These are phyloP conservation scores for Tadarida brasiliensis DNA, from an alignment of 2,797 vertebrate genomes.

Conservation along the genomic window DNA sequence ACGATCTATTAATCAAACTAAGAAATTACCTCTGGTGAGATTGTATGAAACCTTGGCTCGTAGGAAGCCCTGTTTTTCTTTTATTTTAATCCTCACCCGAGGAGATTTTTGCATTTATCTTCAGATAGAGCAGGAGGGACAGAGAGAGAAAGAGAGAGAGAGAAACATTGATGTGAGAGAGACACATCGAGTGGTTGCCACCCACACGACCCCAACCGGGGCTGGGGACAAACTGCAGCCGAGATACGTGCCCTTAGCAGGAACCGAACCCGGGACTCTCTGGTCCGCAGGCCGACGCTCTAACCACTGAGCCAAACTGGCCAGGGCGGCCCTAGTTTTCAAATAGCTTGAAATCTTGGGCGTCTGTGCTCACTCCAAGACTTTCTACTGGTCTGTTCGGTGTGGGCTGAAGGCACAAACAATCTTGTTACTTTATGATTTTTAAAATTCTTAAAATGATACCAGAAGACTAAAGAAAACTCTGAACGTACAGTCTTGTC, in stretches of 20 bases:
- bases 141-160: too few relatives aligned
- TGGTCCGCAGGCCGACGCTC: too few relatives aligned
- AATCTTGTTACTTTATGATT: neutral
- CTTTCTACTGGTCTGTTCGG: conserved; percentile 51
- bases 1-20: conserved; percentile 57
- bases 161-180: too few relatives aligned
- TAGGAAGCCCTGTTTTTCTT: neutral
- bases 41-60: conserved; percentile 33
- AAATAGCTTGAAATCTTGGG: conserved; percentile 55
- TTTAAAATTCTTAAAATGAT: conserved; percentile 18
- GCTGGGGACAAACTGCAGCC: too few relatives aligned
- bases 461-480: neutral
- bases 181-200: too few relatives aligned
- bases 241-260: too few relatives aligned
- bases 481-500: neutral
- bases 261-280: too few relatives aligned
- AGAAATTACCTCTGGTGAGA: conserved; percentile 28
- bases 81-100: too few relatives aligned
- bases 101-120: too few relatives aligned
- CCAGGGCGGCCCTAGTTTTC: conserved; percentile 1
- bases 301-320: too few relatives aligned
- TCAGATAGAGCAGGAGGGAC: too few relatives aligned
- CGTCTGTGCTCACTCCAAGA: conserved; percentile 63
- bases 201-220: too few relatives aligned
- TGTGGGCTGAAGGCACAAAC: neutral